A percentile compares a stretch with the other conserved stretches of the same genome.
Evolutionary conservation across 2,113 vertebrate genomes (phyloP).

Genomic region (Pelodiscus sinensis): DNA sequence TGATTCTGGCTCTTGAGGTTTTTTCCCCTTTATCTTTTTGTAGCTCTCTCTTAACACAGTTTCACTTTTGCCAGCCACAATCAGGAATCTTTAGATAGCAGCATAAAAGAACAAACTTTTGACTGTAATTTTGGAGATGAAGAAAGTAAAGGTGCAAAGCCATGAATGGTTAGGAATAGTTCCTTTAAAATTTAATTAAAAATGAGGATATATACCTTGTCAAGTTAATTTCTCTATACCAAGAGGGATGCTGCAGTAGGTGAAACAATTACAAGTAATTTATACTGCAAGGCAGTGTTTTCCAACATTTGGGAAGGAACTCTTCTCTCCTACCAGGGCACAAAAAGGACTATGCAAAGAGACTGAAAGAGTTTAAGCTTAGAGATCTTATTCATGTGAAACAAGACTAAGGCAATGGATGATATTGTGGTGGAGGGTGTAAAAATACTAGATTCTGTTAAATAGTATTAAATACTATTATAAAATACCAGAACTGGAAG

Average conservation of each 20-base stretch:
- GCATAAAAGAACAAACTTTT: neutral
- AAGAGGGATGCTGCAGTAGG: neutral
- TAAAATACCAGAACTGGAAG: too few species aligned
- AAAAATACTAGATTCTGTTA: too few species aligned
- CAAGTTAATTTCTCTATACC: neutral
- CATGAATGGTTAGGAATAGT: neutral
- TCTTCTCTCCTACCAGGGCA: neutral
- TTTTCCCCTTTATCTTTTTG: neutral
- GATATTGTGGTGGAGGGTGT: neutral
- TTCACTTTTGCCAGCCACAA: neutral
- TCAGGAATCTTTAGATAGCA: neutral
- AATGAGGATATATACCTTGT: neutral
- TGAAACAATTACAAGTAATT: neutral
- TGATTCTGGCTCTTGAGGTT: neutral
- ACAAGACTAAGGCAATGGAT: neutral
- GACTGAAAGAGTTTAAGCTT: neutral
- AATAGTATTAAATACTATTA: too few species aligned
- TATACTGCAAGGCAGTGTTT: neutral
- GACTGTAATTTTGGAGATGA: neutral
- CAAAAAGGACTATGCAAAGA: neutral
- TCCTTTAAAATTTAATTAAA: constrained; percentile 2
- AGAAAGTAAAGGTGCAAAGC: constrained; percentile 8
- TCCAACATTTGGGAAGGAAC: neutral
- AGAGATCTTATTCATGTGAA: neutral
- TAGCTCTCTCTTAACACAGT: neutral